Base-by-base conservation (phyloP, 2,888 invertebrate genomes). In the Drosophila demipolita region DNA sequence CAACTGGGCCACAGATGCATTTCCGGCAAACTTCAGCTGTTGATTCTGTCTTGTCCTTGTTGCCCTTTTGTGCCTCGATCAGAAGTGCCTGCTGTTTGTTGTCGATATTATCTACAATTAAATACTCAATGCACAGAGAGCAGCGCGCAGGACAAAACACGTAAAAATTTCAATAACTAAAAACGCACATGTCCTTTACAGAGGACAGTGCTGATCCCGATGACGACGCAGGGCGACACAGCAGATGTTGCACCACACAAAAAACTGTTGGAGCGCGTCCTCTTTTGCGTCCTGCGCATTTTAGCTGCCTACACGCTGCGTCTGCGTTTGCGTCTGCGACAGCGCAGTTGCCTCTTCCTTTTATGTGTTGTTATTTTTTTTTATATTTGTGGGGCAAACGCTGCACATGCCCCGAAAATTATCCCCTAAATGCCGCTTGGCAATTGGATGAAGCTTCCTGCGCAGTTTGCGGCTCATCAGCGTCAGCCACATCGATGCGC, bases 71-170 rank as follows among this genome's bases (percentile, higher is more conserved):
- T 50, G 48, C 62, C 32, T 40, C 9, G 48, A 42, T 45, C 55
- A 53, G 61, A 52, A 62, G 35, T 57, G 66, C 63, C 78, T 76
- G 82, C 68, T 81, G 70, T 73, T 65, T 75, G 63, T 77, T 85
- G 82, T 89, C 90, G 91, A 91, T 91, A 86, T 88, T 89, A 91
- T 91, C 91, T 81, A 82, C 82, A 86, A 89, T 91, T 90, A 90
- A 88, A 83, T 88, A 85, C 89, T 90, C 91, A 88, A 91, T 89
- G 90, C 85, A 90, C 90, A 38, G 38, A 82, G 74, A 75, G 87
- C 68, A 59, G 49, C 62, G 65, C 59, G 36, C 68, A 68, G 85
- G 87, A 82, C 87, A 89, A 76, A 80, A 85, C 89, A 89, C 88
- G 89, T 86, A 90, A 86, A 88, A 90, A 90, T 89, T 87, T 90